Conservation (phyloP, 2,113 vertebrate species). For the Ceyx margarethae region DNA sequence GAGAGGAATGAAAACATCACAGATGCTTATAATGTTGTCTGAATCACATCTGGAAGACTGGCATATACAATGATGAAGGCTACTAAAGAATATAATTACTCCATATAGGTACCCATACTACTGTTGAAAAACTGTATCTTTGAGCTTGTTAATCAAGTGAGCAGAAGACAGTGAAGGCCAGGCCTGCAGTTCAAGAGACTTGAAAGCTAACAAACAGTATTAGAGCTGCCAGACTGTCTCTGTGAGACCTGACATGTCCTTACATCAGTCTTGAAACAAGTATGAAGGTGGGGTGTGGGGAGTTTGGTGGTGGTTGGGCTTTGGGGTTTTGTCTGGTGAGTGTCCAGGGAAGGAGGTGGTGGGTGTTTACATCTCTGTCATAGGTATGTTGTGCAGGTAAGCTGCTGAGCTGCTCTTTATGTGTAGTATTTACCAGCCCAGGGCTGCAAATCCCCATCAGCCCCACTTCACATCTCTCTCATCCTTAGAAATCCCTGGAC, state of each 20-base stretch:
- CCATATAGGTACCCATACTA: background rate
- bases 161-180: background rate
- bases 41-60: background rate
- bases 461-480: background rate
- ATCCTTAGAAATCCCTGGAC: background rate
- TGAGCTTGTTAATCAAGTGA: background rate
- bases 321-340: too few species aligned
- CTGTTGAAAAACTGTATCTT: background rate
- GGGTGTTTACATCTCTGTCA: background rate
- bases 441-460: background rate
- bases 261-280: too few species aligned
- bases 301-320: fast-evolving
- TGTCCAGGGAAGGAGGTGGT: fast-evolving
- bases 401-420: background rate
- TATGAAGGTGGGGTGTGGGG: fast-evolving
- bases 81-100: background rate
- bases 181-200: background rate
- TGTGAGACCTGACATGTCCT: fast-evolving
- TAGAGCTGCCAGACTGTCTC: background rate
- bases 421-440: background rate
- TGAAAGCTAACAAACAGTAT: too few species aligned
- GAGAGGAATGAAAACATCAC: background rate
- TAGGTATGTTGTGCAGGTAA: fast-evolving
- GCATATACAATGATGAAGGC: background rate
- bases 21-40: background rate